Evolutionary conservation across 2,797 vertebrate species (phyloP).

Genomic region (Spinus olivaceus): DNA sequence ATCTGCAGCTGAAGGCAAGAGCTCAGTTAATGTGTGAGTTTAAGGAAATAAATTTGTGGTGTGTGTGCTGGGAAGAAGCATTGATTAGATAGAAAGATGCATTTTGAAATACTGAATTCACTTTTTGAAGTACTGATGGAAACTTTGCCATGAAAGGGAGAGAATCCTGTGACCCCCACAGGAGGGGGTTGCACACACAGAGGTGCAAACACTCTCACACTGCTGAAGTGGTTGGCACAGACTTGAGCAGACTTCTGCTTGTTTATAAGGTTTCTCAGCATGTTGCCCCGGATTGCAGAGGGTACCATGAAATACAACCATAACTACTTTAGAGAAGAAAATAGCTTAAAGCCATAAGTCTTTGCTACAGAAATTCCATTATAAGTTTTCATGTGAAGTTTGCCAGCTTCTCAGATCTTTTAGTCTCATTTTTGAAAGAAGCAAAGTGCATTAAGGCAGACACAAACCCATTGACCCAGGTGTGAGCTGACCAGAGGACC

Average conservation of each 20-base stretch:
- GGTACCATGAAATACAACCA: background rate
- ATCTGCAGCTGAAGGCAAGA: background rate
- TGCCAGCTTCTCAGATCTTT: background rate
- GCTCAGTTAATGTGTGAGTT: background rate
- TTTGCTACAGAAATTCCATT: background rate
- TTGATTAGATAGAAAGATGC: background rate
- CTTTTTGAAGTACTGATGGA: background rate
- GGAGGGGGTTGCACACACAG: fast-evolving
- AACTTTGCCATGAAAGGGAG: background rate
- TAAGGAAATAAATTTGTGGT: background rate
- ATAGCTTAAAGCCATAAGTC: background rate
- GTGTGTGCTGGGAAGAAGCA: background rate
- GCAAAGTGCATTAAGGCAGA: background rate
- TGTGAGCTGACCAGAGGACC: background rate
- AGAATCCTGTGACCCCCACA: background rate
- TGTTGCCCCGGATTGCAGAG: background rate
- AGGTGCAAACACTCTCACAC: fast-evolving
- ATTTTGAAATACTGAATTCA: background rate
- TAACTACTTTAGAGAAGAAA: background rate
- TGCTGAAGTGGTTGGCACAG: background rate
- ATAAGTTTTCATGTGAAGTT: background rate
- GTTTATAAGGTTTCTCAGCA: background rate
- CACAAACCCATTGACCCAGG: background rate
- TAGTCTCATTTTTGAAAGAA: background rate
- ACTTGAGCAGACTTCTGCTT: background rate